Evolutionary conservation across 2,797 vertebrate genomes (phyloP).

Genomic region (Smutsia temminckii): DNA sequence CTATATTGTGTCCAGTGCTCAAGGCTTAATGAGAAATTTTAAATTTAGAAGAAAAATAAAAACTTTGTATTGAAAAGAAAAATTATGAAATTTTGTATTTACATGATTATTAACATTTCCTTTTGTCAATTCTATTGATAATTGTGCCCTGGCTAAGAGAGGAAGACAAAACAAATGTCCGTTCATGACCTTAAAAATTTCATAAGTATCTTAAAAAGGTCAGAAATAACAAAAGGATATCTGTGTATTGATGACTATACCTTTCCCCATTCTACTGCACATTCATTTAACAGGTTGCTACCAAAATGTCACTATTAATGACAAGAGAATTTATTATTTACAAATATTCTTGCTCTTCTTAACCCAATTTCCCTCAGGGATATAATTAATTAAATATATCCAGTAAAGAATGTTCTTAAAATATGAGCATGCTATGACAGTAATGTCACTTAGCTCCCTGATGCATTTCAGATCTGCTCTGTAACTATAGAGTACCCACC

Average conservation of each 20-base stretch:
- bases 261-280: neutral
- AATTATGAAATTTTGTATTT: conserved; percentile 80
- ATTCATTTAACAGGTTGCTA: neutral
- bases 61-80: conserved; percentile 69
- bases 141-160: conserved; percentile 77
- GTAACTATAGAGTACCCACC: neutral
- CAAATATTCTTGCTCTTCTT: conserved; percentile 9
- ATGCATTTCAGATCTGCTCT: neutral
- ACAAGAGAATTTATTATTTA: neutral
- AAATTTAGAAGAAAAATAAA: conserved; percentile 65
- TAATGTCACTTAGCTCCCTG: neutral
- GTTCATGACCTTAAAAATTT: conserved; percentile 63
- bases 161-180: conserved; percentile 75
- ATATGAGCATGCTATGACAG: neutral
- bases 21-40: conserved; percentile 74
- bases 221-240: conserved; percentile 37
- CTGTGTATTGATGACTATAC: neutral
- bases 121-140: conserved; percentile 73
- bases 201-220: conserved; percentile 55
- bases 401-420: neutral
- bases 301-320: conserved; percentile 21
- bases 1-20: conserved; percentile 73
- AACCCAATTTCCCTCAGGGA: neutral
- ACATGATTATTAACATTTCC: conserved; percentile 80
- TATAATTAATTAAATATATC: neutral